A percentile compares a stretch with the other conserved stretches of the same genome.
Conservation (phyloP, 2,888 invertebrate species). For the Amitus sp. region DNA sequence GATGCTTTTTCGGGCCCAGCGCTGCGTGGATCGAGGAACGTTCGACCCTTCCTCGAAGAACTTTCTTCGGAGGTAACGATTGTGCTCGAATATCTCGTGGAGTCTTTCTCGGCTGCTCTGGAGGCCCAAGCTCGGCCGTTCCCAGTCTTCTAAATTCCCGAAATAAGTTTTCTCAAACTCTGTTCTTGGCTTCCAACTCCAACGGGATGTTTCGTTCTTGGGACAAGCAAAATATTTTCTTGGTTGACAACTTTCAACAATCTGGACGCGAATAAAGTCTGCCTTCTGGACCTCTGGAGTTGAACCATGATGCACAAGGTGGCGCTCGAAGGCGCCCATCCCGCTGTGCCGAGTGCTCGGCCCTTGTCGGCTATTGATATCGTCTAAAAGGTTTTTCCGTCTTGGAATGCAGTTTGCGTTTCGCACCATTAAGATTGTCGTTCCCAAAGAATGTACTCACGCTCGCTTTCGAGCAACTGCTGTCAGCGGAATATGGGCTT, state of each 20-base stretch:
- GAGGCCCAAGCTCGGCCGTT: conserved; percentile 36
- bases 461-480: too few species aligned
- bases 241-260: conserved; percentile 13
- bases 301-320: conserved; percentile 49
- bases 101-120: conserved; percentile 56
- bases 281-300: conserved; percentile 52
- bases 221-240: conserved; percentile 9
- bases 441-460: too few species aligned
- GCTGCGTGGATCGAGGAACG: conserved; percentile 3
- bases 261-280: conserved; percentile 46
- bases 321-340: conserved; percentile 43
- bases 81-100: conserved; percentile 61
- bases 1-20: conserved; percentile 3
- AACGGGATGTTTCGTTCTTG: conserved; percentile 26
- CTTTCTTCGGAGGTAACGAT: conserved; percentile 55
- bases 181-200: conserved; percentile 56
- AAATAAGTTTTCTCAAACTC: conserved; percentile 58
- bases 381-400: conserved; percentile 49
- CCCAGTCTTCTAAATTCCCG: conserved; percentile 31
- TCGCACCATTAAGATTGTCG: conserved; percentile 42
- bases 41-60: conserved; percentile 53
- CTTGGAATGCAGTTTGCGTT: conserved; percentile 51
- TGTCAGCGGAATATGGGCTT: too few species aligned
- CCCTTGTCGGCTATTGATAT: conserved; percentile 52
- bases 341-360: conserved; percentile 24